A percentile compares a stretch with the other conserved stretches of the same genome.
Conservation (phyloP, 2,888 invertebrate species). For the Antitype chi region DNA sequence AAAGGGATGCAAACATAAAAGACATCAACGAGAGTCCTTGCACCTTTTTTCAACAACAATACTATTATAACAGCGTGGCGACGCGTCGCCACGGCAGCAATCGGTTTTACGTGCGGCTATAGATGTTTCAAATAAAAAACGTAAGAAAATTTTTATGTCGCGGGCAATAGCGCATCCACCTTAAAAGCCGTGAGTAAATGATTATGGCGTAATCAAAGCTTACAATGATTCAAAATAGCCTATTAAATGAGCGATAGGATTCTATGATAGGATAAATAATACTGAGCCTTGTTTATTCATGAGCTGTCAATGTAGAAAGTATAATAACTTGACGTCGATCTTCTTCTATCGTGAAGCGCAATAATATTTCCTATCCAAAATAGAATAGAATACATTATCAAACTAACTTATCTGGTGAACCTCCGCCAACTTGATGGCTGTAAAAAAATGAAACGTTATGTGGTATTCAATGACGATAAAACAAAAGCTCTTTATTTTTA, state of each 20-base stretch:
- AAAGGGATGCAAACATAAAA: no score
- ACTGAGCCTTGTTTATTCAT: not conserved
- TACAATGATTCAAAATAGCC: not conserved
- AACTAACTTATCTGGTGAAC: not conserved
- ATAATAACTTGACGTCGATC: not conserved
- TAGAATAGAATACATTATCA: not conserved
- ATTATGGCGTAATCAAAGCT: conserved; percentile 1
- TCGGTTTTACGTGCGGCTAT: no score
- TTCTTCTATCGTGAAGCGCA: not conserved
- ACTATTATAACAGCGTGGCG: no score
- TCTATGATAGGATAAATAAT: not conserved
- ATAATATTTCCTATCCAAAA: not conserved
- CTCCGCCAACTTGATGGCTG: not conserved
- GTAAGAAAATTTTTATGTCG: no score
- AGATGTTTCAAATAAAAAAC: no score
- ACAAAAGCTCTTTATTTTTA: not conserved
- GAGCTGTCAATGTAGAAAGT: not conserved
- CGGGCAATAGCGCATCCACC: no score
- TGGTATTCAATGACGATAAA: no score
- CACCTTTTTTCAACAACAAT: no score
- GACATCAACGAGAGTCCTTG: no score
- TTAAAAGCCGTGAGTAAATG: not conserved
- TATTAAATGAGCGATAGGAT: not conserved
- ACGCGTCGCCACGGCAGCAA: no score
- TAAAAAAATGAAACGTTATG: not conserved